Conservation (phyloP, 2,797 vertebrate genomes). For the Alectoris magna region DNA sequence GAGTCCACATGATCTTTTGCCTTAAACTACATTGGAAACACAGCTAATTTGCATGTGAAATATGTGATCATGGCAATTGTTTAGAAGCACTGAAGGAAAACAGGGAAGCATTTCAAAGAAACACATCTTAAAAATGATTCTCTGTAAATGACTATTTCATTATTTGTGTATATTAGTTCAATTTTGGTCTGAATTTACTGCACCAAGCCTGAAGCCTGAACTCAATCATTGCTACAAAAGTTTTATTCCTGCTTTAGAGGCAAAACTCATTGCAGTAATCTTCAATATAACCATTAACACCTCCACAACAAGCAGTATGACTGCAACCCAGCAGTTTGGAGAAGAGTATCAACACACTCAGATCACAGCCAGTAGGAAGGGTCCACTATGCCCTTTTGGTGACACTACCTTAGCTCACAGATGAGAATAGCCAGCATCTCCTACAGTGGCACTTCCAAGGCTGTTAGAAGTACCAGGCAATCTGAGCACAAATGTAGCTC, state of each 20-base stretch:
- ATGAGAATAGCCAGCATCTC: neutral
- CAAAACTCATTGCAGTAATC: neutral
- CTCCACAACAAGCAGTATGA: neutral
- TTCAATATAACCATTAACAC: neutral
- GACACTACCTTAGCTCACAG: neutral
- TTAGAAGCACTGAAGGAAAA: conserved; percentile 7
- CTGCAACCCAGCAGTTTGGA: neutral
- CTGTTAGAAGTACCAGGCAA: neutral
- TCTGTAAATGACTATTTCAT: neutral
- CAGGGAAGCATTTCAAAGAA: neutral
- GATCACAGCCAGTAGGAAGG: neutral
- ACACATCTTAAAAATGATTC: neutral
- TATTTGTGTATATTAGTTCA: neutral
- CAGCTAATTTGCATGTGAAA: neutral
- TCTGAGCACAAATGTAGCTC: neutral
- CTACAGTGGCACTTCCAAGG: neutral
- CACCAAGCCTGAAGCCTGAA: neutral
- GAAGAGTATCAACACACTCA: neutral
- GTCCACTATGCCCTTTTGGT: neutral
- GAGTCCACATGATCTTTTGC: neutral
- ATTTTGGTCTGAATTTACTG: neutral
- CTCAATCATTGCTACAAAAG: neutral
- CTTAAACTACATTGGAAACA: neutral
- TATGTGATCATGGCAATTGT: neutral
- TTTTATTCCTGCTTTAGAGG: neutral